Evolutionary conservation across 2,888 invertebrate genomes (phyloP).

Genomic region (Perizoma flavofasciatum): DNA sequence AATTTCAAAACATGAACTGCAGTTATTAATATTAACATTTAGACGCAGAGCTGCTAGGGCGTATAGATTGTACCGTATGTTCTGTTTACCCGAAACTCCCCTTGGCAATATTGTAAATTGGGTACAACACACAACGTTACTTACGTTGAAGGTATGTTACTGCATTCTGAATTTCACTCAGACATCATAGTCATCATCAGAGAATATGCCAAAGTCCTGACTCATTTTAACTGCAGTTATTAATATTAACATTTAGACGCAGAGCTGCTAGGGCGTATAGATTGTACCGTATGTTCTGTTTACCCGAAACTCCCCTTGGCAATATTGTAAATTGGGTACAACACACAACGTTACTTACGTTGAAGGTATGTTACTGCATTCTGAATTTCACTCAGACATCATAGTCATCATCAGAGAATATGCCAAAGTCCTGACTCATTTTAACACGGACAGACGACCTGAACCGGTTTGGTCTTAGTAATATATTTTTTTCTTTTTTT

Average conservation of each 20-base stretch:
- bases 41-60: neutral
- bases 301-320: constrained; percentile 18
- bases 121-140: neutral
- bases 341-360: no score
- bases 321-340: constrained; percentile 20
- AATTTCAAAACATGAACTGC: constrained; percentile 9
- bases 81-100: constrained; percentile 22
- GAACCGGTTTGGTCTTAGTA: no score
- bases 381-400: constrained; percentile 1
- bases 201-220: no score
- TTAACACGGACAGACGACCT: no score
- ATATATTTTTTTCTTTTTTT: no score
- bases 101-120: constrained; percentile 23
- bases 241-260: constrained; percentile 12
- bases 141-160: neutral
- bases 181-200: neutral
- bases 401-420: neutral
- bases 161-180: constrained; percentile 5
- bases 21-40: constrained; percentile 11
- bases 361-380: constrained; percentile 5
- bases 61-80: constrained; percentile 8
- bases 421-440: no score
- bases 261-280: no score
- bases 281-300: constrained; percentile 28
- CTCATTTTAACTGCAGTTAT: constrained; percentile 3